Evolutionary conservation across 2,797 vertebrate genomes (phyloP).

Genomic region (Microctenopoma lineatum): DNA sequence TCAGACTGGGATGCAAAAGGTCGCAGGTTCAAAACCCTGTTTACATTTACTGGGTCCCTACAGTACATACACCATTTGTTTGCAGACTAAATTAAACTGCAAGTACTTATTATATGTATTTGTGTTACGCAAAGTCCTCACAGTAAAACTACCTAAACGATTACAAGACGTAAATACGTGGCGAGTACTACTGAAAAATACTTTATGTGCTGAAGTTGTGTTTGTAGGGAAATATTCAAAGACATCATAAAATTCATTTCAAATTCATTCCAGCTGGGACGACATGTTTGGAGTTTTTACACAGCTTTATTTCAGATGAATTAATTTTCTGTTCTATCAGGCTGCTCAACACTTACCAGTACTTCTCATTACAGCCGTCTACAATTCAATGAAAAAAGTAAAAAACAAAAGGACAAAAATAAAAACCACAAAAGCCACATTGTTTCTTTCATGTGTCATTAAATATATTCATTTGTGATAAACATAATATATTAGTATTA

Average conservation of each 20-base stretch:
- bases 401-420: constrained; percentile 68
- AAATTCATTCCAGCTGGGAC: constrained; percentile 4
- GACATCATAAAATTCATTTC: no score
- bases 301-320: constrained; percentile 92
- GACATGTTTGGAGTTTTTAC: constrained; percentile 51
- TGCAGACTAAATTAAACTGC: background rate
- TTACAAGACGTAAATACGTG: background rate
- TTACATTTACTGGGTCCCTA: background rate
- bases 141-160: background rate
- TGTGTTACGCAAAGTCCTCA: background rate
- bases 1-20: no score
- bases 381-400: constrained; percentile 74
- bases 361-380: constrained; percentile 86
- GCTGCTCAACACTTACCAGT: constrained; percentile 85
- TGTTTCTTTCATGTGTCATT: constrained; percentile 93
- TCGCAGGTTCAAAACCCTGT: no score
- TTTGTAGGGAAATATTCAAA: no score
- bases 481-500: constrained; percentile 99
- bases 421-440: constrained; percentile 90
- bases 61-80: background rate
- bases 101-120: background rate
- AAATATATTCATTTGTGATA: constrained; percentile 99
- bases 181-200: background rate
- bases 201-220: background rate
- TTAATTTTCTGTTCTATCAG: constrained; percentile 89